Percentiles rank a stretch among this genome's conserved stretches.
Conservation (phyloP, 1,140 invertebrate genomes). For the Patella vulgata region DNA sequence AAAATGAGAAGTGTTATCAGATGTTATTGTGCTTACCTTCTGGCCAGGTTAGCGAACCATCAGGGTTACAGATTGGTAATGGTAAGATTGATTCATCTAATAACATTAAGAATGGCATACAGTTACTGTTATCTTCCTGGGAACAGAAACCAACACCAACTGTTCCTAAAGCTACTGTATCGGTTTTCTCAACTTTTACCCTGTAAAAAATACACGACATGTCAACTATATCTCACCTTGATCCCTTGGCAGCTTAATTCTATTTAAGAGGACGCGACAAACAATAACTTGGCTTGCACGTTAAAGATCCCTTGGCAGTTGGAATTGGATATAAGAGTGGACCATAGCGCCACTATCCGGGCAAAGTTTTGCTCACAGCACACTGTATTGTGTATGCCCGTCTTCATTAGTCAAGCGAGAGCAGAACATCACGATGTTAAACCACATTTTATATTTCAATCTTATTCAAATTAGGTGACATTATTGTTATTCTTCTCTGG, state of each 20-base stretch:
- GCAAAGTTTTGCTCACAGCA: too few species aligned
- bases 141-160: constrained; percentile 32
- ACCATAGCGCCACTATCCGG: too few species aligned
- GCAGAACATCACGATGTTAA: too few species aligned
- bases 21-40: constrained; percentile 24
- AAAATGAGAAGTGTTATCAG: too few species aligned
- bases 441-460: neutral
- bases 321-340: too few species aligned
- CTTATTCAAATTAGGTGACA: neutral
- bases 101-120: constrained; percentile 19
- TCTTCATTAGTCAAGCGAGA: too few species aligned
- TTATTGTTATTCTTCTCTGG: too few species aligned
- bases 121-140: constrained; percentile 15
- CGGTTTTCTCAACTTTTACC: constrained; percentile 21
- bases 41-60: constrained; percentile 30
- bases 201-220: constrained; percentile 17
- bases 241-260: too few species aligned
- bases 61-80: constrained; percentile 27
- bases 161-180: constrained; percentile 17
- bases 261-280: neutral
- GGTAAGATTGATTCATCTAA: constrained; percentile 36
- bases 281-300: neutral
- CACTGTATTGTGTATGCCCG: too few species aligned
- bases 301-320: too few species aligned
- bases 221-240: too few species aligned